Conservation (phyloP, 2,888 invertebrate species). For the Catocala nupta region DNA sequence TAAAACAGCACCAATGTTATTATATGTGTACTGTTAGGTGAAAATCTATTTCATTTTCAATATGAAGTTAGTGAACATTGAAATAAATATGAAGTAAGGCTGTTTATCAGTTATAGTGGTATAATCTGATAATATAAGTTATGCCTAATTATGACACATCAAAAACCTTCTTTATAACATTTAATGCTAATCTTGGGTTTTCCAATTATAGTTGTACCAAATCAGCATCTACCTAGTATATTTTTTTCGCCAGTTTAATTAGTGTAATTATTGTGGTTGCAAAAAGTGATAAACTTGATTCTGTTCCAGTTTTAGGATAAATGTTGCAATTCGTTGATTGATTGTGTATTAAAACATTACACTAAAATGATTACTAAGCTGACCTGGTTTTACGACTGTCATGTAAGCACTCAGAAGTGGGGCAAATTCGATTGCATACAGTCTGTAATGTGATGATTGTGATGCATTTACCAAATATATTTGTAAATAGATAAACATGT, state of each 20-base stretch:
- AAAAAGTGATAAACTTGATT: slow-evolving; percentile 35
- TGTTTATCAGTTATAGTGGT: too few species aligned
- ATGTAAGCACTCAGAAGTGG: slow-evolving; percentile 78
- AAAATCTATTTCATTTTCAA: too few species aligned
- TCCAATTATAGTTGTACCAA: neutral
- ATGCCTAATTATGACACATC: neutral
- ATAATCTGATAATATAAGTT: too few species aligned
- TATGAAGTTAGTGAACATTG: too few species aligned
- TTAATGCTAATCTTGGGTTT: neutral
- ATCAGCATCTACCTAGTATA: neutral
- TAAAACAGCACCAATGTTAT: too few species aligned
- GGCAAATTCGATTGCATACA: slow-evolving; percentile 67
- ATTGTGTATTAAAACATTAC: slow-evolving; percentile 69
- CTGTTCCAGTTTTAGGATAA: slow-evolving; percentile 61
- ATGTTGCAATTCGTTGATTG: slow-evolving; percentile 67
- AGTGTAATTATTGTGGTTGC: slow-evolving; percentile 8
- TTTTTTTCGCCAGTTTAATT: slow-evolving; percentile 10
- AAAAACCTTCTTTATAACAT: neutral
- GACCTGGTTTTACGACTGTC: slow-evolving; percentile 75
- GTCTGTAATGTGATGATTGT: slow-evolving; percentile 49
- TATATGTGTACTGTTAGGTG: too few species aligned
- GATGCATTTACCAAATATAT: slow-evolving; percentile 45
- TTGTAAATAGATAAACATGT: slow-evolving; percentile 36
- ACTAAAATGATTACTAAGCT: slow-evolving; percentile 77
- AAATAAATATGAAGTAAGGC: too few species aligned